Evolutionary conservation across 2,797 vertebrate species (phyloP).

Genomic region (Caiman crocodilus): DNA sequence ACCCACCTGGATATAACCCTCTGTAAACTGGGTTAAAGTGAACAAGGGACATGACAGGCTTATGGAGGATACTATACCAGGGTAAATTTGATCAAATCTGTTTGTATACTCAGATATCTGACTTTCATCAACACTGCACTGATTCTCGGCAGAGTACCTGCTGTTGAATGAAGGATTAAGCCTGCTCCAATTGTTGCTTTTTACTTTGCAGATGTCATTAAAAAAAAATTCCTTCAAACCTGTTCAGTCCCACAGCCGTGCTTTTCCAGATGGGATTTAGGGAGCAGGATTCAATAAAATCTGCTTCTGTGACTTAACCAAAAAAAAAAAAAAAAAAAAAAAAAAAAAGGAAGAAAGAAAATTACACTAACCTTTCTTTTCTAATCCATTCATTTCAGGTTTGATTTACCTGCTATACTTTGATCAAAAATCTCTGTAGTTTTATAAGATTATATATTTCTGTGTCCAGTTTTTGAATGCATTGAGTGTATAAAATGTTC

Average conservation of each 20-base stretch:
- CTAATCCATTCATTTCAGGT: constrained; percentile 91
- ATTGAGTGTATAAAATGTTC: constrained; percentile 79
- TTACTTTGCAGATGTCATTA: constrained; percentile 77
- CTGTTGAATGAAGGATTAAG: constrained; percentile 75
- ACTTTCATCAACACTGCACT: not conserved
- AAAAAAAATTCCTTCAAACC: constrained; percentile 76
- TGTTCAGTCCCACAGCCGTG: constrained; percentile 69
- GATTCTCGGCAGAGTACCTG: constrained; percentile 39
- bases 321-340: constrained; percentile 47
- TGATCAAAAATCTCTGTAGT: constrained; percentile 84
- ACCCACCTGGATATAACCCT: not conserved
- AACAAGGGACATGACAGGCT: not conserved
- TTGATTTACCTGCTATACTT: constrained; percentile 90
- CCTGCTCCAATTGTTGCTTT: constrained; percentile 66
- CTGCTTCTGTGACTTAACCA: constrained; percentile 91
- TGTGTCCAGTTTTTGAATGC: constrained; percentile 86
- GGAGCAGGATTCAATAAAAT: constrained; percentile 88
- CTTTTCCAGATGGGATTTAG: constrained; percentile 85
- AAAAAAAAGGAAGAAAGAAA: not conserved
- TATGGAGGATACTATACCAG: no score
- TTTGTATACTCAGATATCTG: not conserved
- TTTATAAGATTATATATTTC: constrained; percentile 90
- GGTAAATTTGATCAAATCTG: not conserved
- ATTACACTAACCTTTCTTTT: constrained; percentile 79
- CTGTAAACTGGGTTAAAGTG: not conserved